Evolutionary conservation across 2,797 vertebrate species (phyloP).

Genomic region (Zenarchopterus dispar): DNA sequence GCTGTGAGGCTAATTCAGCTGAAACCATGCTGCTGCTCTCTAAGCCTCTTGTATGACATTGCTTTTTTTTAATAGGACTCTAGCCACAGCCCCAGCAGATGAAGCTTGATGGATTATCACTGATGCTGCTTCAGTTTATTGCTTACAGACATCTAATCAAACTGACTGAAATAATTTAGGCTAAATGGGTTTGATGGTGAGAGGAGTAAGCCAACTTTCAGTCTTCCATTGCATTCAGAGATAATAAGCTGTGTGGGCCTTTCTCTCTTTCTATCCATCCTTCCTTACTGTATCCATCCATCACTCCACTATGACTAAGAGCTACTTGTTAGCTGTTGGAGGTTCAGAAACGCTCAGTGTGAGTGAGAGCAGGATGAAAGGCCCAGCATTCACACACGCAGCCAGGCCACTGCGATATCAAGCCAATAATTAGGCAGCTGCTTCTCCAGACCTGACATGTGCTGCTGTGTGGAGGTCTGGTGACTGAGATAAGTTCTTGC

Average conservation of each 20-base stretch:
- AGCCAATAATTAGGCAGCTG: constrained; percentile 68
- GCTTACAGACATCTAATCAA: constrained; percentile 60
- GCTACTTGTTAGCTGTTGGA: constrained; percentile 44
- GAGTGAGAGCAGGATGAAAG: constrained; percentile 49
- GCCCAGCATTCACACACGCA: constrained; percentile 62
- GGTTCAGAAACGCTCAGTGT: constrained; percentile 38
- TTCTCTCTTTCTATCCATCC: constrained; percentile 20
- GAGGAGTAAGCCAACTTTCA: constrained; percentile 25
- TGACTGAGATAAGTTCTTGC: constrained; percentile 71
- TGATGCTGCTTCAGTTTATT: constrained; percentile 54
- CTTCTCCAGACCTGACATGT: constrained; percentile 69
- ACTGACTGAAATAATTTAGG: constrained; percentile 52
- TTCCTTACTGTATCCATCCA: constrained; percentile 17
- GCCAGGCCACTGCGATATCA: constrained; percentile 61
- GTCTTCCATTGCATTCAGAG: constrained; percentile 11
- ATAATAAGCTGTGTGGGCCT: not conserved
- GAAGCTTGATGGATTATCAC: constrained; percentile 45
- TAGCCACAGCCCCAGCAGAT: constrained; percentile 41
- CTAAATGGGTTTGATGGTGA: constrained; percentile 42
- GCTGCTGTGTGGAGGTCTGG: constrained; percentile 66
- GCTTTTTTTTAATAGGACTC: constrained; percentile 32
- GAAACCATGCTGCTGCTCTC: constrained; percentile 53
- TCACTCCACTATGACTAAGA: constrained; percentile 29
- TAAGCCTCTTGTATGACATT: constrained; percentile 44
- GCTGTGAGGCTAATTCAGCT: constrained; percentile 65